phyloP scores from a whole-genome alignment of 2,797 vertebrate species.

The Pristis pectinata region DNA sequence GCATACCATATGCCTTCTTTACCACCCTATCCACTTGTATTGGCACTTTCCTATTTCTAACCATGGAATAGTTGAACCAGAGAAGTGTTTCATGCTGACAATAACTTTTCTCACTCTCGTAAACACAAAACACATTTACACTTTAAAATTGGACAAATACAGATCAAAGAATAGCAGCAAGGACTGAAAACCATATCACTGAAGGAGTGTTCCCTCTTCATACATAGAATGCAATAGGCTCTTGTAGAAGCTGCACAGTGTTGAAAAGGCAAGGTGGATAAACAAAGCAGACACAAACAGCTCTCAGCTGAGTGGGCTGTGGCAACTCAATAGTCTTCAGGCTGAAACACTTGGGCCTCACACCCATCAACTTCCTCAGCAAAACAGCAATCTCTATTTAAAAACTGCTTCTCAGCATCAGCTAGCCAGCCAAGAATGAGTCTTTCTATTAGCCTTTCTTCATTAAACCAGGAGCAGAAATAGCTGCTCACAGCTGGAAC shows the following conservation, averaged over 20 bases:
- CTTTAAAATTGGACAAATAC: neutral
- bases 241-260: neutral
- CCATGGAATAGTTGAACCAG: neutral
- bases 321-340: neutral
- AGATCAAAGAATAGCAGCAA: neutral
- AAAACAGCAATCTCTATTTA: neutral
- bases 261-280: neutral
- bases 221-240: neutral
- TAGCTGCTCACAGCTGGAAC: neutral
- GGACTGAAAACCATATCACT: neutral
- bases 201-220: neutral
- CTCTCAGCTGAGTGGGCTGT: neutral
- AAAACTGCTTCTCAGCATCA: neutral
- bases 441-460: neutral
- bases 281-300: neutral
- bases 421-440: neutral
- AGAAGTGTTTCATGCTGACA: neutral
- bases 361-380: neutral
- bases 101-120: neutral
- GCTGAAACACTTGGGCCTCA: neutral
- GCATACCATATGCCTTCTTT: too few species aligned
- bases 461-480: neutral
- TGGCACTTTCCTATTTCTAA: neutral
- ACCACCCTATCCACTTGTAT: too few species aligned
- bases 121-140: neutral